Evolutionary conservation across 2,888 invertebrate species (phyloP), one percentile per base, ranked within the genome.

Genomic region (Eurois occulta): DNA sequence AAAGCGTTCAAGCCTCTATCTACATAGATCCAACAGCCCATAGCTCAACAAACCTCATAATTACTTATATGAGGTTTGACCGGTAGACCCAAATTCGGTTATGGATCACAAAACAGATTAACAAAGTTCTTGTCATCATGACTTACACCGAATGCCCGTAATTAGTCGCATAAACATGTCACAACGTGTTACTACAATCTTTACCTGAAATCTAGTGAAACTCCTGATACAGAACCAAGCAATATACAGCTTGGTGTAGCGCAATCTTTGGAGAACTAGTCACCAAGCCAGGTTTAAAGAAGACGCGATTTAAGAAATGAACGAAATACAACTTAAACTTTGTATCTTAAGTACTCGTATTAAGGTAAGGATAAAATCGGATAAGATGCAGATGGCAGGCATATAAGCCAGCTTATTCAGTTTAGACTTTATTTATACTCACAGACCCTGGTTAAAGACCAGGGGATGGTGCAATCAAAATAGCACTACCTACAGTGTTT

Each of bases 191-290:
- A n/a, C 38, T 41, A 5, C n/a, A 13, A 55, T 67, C 38, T 18
- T 58, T 41, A 48, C 2, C 24, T 28, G 60, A 18, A 41, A 35
- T 13, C 6, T 38, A 32, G 2, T 21, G 4, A 60, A 21, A 38
- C 16, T n/a, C 48, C 32, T 43, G n/a, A 18, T 4, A 35, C 60
- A 43, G 18, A 11, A 52, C 11, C 10, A 16, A 43, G 5, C 52
- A 55, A n/a, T n/a, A 6, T 16, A 52, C 21, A 35, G 28, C 24
- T 5, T 35, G 3, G 24, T 10, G 64, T 43, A 71, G 3, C 35
- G 78, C 62, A 43, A 80, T 78, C 72, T 80, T n/a, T 64, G 16
- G 16, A n/a, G 13, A 11, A 71, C 11, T 38, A n/a, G 16, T 18
- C 46, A 38, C 2, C 7, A 18, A 46, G 32, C 3, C 24, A 13